These are phyloP conservation scores for Drosophila peninsularis DNA, from an alignment of 2,888 invertebrate species.

Conservation along the genomic window DNA sequence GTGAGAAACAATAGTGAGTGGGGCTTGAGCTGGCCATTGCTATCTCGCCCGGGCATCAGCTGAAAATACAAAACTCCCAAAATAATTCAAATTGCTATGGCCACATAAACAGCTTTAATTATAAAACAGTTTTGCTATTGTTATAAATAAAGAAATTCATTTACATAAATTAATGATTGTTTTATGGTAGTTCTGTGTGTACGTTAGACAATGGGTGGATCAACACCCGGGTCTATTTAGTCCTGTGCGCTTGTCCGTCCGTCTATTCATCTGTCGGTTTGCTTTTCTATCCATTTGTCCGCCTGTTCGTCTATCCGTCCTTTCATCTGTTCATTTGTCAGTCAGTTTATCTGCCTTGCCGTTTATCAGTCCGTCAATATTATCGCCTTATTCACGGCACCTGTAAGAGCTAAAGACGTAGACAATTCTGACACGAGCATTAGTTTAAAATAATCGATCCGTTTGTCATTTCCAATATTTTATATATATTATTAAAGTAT, in stretches of 20 bases:
- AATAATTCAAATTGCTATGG: not conserved
- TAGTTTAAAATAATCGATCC: not conserved
- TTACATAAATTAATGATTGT: not conserved
- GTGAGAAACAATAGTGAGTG: constrained; percentile 8
- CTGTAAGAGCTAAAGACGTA: not conserved
- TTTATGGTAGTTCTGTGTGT: no score
- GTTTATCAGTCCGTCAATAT: not conserved
- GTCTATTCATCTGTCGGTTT: not conserved
- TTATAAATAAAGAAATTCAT: not conserved
- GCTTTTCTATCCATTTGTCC: not conserved
- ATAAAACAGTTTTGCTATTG: not conserved
- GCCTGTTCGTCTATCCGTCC: not conserved
- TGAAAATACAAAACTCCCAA: constrained; percentile 7
- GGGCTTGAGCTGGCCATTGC: not conserved
- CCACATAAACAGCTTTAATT: not conserved
- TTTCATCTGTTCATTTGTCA: not conserved
- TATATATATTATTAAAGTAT: no score
- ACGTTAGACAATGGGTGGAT: no score
- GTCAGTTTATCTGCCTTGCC: not conserved
- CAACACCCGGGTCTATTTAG: no score
- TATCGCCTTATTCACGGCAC: not conserved
- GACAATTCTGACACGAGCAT: not conserved
- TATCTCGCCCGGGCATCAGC: constrained; percentile 27
- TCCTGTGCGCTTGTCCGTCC: no score
- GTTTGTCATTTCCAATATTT: no score